Evolutionary conservation across 2,113 vertebrate genomes (phyloP).

Genomic region (Chionis minor): DNA sequence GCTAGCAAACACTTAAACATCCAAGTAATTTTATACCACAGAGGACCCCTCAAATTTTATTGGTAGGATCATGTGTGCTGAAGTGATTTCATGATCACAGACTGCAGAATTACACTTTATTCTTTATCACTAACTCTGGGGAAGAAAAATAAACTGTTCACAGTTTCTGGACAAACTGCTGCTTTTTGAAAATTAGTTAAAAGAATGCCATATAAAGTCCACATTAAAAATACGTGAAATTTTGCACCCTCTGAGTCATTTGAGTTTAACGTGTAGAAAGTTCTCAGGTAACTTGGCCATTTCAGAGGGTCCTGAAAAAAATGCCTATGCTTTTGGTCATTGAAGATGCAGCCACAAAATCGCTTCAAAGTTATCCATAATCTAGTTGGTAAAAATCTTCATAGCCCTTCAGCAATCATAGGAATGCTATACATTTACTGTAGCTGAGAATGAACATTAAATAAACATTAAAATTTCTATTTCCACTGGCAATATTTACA

Average conservation of each 20-base stretch:
- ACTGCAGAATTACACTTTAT: not conserved
- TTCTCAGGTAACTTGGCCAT: not conserved
- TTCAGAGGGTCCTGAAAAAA: not conserved
- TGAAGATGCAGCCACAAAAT: not conserved
- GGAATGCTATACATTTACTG: not conserved
- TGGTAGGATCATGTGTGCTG: not conserved
- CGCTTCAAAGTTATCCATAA: not conserved
- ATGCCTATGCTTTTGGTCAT: rapidly evolving
- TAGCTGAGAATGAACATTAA: not conserved
- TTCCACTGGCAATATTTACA: not conserved
- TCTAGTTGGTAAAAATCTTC: not conserved
- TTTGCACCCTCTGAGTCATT: not conserved
- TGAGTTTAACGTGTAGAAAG: not conserved
- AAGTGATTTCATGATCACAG: not conserved
- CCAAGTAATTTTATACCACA: not conserved
- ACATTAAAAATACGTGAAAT: not conserved
- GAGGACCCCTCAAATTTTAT: not conserved
- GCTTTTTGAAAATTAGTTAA: not conserved
- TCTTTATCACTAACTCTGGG: not conserved
- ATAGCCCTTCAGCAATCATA: not conserved
- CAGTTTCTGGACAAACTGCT: not conserved
- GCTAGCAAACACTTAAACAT: not conserved
- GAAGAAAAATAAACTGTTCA: not conserved
- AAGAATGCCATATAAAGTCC: not conserved
- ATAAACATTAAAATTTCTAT: not conserved